phyloP scores from a whole-genome alignment of 2,797 vertebrate genomes.

The Lophotriccus pileatus region DNA sequence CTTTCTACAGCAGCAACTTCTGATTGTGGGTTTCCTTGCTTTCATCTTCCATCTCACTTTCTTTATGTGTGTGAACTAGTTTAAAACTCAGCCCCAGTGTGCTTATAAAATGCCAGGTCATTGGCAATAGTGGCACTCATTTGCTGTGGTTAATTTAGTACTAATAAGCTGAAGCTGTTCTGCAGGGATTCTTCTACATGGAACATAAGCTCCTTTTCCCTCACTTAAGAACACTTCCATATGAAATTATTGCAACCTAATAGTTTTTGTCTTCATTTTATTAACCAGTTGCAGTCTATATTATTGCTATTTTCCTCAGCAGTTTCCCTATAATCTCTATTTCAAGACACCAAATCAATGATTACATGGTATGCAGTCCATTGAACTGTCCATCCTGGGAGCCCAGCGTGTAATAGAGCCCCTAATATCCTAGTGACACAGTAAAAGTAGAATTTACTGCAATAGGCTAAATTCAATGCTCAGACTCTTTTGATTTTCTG shows the following conservation, averaged over 20 bases:
- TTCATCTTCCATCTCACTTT: constrained; percentile 15
- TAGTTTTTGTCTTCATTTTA: constrained; percentile 56
- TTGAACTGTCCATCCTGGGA: background rate
- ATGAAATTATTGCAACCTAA: constrained; percentile 61
- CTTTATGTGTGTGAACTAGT: constrained; percentile 44
- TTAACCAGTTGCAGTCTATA: constrained; percentile 41
- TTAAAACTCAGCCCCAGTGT: constrained; percentile 54
- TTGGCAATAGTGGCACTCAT: constrained; percentile 66
- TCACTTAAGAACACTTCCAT: constrained; percentile 59
- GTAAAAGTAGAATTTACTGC: background rate
- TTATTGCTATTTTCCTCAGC: constrained; percentile 25
- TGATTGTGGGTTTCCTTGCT: background rate
- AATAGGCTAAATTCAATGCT: background rate
- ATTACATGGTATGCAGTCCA: background rate
- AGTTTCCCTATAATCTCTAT: constrained; percentile 21
- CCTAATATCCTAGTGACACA: background rate
- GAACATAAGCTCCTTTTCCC: constrained; percentile 68
- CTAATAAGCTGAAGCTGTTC: constrained; percentile 79
- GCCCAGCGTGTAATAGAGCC: background rate
- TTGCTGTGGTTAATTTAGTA: constrained; percentile 78
- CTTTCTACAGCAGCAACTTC: background rate
- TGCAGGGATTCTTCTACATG: constrained; percentile 71
- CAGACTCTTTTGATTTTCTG: background rate
- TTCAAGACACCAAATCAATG: background rate
- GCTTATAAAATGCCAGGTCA: constrained; percentile 77